Conservation (phyloP, 2,113 vertebrate species). For the Glareola pratincola region DNA sequence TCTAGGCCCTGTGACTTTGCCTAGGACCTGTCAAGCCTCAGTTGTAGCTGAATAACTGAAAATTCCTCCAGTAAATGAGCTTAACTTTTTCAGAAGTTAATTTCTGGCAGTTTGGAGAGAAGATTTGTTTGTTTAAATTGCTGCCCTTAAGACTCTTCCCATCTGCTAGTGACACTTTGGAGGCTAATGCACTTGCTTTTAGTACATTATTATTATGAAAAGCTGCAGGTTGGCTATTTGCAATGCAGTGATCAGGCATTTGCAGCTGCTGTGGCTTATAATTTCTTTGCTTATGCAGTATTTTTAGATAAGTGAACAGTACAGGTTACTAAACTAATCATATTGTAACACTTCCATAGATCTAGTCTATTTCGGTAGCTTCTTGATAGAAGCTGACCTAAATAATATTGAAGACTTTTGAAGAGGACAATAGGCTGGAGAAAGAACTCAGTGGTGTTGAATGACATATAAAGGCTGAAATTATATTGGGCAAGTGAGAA, state of each 20-base stretch:
- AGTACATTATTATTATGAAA: not conserved
- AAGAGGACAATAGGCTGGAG: not conserved
- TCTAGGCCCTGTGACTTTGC: not conserved
- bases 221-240: not conserved
- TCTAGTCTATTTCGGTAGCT: not conserved
- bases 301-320: not conserved
- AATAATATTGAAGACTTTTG: not conserved
- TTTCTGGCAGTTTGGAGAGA: not conserved
- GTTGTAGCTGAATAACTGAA: not conserved
- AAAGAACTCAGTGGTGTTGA: not conserved
- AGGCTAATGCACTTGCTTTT: not conserved
- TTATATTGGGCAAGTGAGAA: not conserved
- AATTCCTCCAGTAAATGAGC: not conserved
- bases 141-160: not conserved
- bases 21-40: not conserved
- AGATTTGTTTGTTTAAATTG: not conserved
- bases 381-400: not conserved
- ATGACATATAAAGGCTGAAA: not conserved
- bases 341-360: not conserved
- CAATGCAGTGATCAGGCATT: not conserved
- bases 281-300: not conserved
- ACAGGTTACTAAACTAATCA: not conserved
- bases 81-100: not conserved
- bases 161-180: not conserved
- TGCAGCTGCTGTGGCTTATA: not conserved